phyloP scores from a whole-genome alignment of 2,888 invertebrate species.

The Panzeria rudis region DNA sequence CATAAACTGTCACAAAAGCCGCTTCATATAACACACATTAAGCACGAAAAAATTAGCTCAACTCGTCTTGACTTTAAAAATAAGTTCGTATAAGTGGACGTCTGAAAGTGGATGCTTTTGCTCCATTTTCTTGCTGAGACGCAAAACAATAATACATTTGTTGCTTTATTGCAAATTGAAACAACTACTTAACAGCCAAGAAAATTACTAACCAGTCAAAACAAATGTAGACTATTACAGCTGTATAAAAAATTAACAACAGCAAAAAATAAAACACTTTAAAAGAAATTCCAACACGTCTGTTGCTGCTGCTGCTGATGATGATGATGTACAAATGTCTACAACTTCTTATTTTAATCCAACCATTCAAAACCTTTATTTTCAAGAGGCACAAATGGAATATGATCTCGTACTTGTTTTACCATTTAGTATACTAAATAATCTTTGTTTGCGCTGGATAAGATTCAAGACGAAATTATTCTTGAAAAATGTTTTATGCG shows the following conservation, averaged over 20 bases:
- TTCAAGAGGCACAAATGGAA: conserved; percentile 9
- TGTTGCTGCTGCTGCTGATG: conserved; percentile 14
- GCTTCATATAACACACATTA: conserved; percentile 50
- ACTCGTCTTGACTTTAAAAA: conserved; percentile 35
- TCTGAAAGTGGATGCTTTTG: conserved; percentile 40
- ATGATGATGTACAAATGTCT: conserved; percentile 55
- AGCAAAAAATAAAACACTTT: neutral
- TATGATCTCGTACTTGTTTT: neutral
- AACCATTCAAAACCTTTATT: conserved; percentile 17
- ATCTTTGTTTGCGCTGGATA: conserved; percentile 7
- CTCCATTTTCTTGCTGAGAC: conserved; percentile 45
- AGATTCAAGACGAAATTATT: conserved; percentile 26
- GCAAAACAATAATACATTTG: conserved; percentile 20
- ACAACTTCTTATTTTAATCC: conserved; percentile 35
- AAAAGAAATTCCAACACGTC: conserved; percentile 68
- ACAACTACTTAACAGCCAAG: conserved; percentile 31
- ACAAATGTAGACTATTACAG: conserved; percentile 48
- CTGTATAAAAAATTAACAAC: neutral
- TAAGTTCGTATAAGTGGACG: conserved; percentile 23
- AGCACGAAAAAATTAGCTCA: conserved; percentile 52
- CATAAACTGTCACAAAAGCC: conserved; percentile 63
- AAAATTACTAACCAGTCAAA: conserved; percentile 38
- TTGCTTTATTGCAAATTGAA: conserved; percentile 31
- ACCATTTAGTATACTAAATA: neutral
- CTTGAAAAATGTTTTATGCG: conserved; percentile 8